A percentile compares a stretch with the other conserved stretches of the same genome.
Evolutionary conservation across 1,140 invertebrate species (phyloP).

Genomic region (Battus philenor): DNA sequence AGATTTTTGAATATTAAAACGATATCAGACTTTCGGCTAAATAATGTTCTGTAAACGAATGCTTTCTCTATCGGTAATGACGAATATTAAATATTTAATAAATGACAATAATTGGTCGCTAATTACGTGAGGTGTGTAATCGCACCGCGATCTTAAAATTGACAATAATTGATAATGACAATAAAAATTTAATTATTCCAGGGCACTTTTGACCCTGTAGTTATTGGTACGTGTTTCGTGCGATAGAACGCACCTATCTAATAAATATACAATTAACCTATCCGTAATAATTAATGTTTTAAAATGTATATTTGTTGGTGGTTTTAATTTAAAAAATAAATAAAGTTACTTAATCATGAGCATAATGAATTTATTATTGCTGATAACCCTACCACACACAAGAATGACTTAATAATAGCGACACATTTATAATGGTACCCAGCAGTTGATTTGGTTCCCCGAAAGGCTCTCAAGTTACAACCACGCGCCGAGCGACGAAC

Average conservation of each 20-base stretch:
- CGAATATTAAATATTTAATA: too few species aligned
- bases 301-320: constrained; percentile 70
- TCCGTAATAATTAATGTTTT: constrained; percentile 57
- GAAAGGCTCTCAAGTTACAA: too few species aligned
- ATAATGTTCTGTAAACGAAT: too few species aligned
- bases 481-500: too few species aligned
- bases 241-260: constrained; percentile 30
- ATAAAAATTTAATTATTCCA: constrained; percentile 31
- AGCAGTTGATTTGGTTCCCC: too few species aligned
- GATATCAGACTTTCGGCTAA: too few species aligned
- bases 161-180: constrained; percentile 37
- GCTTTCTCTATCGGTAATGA: too few species aligned
- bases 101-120: constrained; percentile 19
- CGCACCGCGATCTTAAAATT: constrained; percentile 22
- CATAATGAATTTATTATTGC: constrained; percentile 50
- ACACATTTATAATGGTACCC: too few species aligned
- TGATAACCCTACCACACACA: too few species aligned
- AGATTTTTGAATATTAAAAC: too few species aligned
- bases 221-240: constrained; percentile 17
- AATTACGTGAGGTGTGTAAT: not conserved
- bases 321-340: constrained; percentile 69
- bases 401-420: too few species aligned
- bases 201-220: constrained; percentile 22
- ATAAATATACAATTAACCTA: constrained; percentile 50
- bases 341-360: constrained; percentile 70